These are phyloP conservation scores for Neocrepidodera transversa DNA, from an alignment of 2,888 invertebrate genomes.

Conservation along the genomic window DNA sequence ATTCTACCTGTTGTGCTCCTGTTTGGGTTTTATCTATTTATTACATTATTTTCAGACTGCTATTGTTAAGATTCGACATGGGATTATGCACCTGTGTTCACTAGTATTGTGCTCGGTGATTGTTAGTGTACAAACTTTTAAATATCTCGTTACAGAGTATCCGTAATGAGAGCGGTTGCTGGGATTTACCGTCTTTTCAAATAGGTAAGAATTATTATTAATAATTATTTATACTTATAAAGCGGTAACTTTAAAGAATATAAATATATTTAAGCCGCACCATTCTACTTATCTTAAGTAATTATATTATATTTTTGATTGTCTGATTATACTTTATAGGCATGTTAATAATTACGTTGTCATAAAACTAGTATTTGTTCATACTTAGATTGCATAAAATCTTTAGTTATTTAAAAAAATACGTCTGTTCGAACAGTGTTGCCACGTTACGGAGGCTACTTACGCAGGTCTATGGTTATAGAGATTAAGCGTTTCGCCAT, in stretches of 20 bases:
- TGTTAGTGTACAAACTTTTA: conserved; percentile 12
- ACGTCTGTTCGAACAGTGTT: conserved; percentile 16
- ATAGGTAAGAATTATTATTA: conserved; percentile 13
- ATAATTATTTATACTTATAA: background rate
- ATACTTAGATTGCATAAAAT: background rate
- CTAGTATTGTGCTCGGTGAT: conserved; percentile 23
- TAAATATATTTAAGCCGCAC: background rate
- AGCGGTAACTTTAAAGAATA: background rate
- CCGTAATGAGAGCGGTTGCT: conserved; percentile 5
- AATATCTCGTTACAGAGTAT: background rate
- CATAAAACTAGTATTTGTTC: conserved; percentile 8
- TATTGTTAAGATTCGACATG: conserved; percentile 13
- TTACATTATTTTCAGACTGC: conserved; percentile 12
- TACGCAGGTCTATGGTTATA: conserved; percentile 16
- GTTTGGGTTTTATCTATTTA: conserved; percentile 29
- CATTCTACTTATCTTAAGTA: conserved; percentile 20
- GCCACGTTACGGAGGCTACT: conserved; percentile 21
- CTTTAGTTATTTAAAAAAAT: background rate
- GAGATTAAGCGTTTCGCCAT: conserved; percentile 16
- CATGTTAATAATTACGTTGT: background rate
- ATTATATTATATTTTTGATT: conserved; percentile 30
- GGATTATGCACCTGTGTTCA: conserved; percentile 28
- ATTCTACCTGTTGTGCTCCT: conserved; percentile 26
- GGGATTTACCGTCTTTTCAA: background rate
- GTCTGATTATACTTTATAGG: background rate